Evolutionary conservation across 1,140 invertebrate genomes (phyloP).

Genomic region (Pygmarrhopalites habei): DNA sequence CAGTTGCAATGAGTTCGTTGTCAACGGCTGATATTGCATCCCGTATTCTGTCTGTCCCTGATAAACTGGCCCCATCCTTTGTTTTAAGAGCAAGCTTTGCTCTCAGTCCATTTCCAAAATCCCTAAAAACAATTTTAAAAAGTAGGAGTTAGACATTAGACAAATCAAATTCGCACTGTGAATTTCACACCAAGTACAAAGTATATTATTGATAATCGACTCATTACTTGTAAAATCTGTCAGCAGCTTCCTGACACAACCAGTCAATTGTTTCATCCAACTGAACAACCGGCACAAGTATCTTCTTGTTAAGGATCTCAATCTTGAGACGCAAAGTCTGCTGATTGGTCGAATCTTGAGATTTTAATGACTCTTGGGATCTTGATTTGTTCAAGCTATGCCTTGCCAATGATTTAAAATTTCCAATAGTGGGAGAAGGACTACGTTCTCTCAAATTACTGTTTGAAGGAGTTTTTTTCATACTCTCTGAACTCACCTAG

Average conservation of each 20-base stretch:
- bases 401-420: no score
- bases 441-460: no score
- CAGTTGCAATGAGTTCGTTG: conserved; percentile 24
- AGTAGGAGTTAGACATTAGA: no score
- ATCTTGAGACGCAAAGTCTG: conserved; percentile 21
- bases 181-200: neutral
- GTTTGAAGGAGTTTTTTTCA: no score
- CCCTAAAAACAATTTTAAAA: no score
- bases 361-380: no score
- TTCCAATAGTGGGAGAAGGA: no score
- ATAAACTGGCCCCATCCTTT: conserved; percentile 32
- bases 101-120: conserved; percentile 9
- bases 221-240: conserved; percentile 28
- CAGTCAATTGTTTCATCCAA: conserved; percentile 26
- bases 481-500: no score
- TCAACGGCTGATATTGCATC: conserved; percentile 17
- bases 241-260: conserved; percentile 26
- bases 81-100: conserved; percentile 23
- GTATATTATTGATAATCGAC: no score
- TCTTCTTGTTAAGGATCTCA: conserved; percentile 1
- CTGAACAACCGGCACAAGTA: conserved; percentile 30
- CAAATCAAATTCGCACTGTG: no score
- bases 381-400: no score
- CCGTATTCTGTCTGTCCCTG: conserved; percentile 24
- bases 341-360: no score